Conservation (phyloP, 2,797 vertebrate species). For the Ceryle rudis region DNA sequence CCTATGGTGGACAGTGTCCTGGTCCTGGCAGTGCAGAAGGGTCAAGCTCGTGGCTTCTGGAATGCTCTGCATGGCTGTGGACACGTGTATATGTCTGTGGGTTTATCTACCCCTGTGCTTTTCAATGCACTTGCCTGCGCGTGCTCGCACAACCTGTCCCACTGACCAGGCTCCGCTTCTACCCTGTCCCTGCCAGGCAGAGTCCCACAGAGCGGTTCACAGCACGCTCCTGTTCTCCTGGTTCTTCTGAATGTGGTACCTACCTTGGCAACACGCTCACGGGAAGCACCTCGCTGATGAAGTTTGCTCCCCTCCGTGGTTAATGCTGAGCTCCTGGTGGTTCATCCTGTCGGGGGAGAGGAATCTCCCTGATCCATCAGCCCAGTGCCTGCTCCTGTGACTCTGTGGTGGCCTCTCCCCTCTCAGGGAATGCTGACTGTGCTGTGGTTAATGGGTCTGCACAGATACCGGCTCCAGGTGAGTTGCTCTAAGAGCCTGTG, state of each 20-base stretch:
- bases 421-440: not conserved
- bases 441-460: not conserved
- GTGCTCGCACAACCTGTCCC: not conserved
- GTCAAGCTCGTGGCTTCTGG: not conserved
- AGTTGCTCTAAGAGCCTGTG: not conserved
- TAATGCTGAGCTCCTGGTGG: not conserved
- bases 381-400: rapidly evolving
- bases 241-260: not conserved
- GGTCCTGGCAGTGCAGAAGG: not conserved
- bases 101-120: not conserved
- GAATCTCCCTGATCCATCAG: not conserved
- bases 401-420: not conserved
- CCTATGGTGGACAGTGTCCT: not conserved
- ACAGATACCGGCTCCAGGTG: not conserved
- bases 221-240: not conserved
- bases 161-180: not conserved
- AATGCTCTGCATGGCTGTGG: not conserved
- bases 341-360: too few relatives aligned
- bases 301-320: not conserved
- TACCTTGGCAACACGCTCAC: not conserved
- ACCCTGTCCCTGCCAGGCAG: not conserved
- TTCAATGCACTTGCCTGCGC: not conserved
- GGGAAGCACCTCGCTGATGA: not conserved
- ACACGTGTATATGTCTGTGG: rapidly evolving
- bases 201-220: not conserved